These are phyloP conservation scores for Stylophora pistillata DNA, from an alignment of 64 coral and sea anemone species.

Conservation along the genomic window DNA sequence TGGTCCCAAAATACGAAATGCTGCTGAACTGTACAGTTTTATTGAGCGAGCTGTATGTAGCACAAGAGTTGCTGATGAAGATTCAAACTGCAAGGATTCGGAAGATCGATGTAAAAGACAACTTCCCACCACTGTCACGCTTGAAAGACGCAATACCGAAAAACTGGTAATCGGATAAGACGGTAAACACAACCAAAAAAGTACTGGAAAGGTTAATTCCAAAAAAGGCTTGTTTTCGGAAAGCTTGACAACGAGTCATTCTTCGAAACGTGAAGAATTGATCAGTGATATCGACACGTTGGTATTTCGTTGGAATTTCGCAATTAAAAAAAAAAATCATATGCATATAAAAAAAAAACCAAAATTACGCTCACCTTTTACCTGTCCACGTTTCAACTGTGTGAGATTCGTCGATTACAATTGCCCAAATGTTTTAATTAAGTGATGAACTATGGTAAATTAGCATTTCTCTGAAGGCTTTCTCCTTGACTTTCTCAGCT, in stretches of 20 bases:
- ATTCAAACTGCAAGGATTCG: no score
- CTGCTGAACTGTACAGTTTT: neutral
- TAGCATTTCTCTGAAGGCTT: neutral
- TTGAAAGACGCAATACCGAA: neutral
- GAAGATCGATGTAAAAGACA: neutral
- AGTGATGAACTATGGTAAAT: neutral
- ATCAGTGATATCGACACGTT: neutral
- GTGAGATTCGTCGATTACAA: conserved; percentile 39
- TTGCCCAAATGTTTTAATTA: conserved; percentile 1
- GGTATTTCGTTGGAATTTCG: neutral
- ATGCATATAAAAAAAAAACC: neutral
- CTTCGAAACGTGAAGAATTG: neutral
- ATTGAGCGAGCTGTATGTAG: neutral
- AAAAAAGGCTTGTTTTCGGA: neutral
- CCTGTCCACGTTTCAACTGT: conserved; percentile 21
- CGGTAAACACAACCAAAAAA: no score
- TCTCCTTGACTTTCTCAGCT: conserved; percentile 39
- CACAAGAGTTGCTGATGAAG: no score
- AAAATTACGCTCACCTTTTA: neutral
- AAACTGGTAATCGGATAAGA: neutral
- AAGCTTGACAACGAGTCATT: neutral
- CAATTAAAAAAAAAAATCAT: neutral
- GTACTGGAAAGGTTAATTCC: neutral
- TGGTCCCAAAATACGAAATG: neutral
- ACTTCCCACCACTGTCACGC: neutral